phyloP scores from a whole-genome alignment of 2,888 invertebrate genomes.

The Torymus tubicola region DNA sequence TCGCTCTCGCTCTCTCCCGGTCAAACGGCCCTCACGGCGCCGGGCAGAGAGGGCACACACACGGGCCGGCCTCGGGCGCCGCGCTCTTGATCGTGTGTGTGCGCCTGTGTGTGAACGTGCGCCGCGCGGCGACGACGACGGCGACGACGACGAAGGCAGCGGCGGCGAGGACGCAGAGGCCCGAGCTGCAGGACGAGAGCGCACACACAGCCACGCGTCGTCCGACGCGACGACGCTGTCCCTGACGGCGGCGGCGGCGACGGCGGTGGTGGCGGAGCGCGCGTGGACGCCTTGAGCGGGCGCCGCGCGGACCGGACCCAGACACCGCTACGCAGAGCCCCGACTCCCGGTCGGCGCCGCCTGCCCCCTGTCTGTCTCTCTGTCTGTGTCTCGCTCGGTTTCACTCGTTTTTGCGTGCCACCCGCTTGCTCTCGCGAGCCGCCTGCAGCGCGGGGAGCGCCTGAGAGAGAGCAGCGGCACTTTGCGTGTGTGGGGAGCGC shows the following conservation, averaged over 20 bases:
- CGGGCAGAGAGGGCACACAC: no score
- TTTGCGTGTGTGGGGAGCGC: constrained; percentile 25
- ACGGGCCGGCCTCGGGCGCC: not conserved
- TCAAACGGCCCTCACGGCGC: no score
- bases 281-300: constrained; percentile 3
- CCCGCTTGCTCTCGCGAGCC: constrained; percentile 7
- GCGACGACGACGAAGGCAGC: constrained; percentile 10
- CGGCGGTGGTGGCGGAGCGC: constrained; percentile 21
- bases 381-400: constrained; percentile 39
- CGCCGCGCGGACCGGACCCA: constrained; percentile 32
- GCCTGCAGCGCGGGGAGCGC: constrained; percentile 36
- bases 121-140: constrained; percentile 20
- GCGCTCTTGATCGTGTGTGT: no score
- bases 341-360: constrained; percentile 16
- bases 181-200: constrained; percentile 6
- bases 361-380: constrained; percentile 38
- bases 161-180: constrained; percentile 28
- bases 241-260: constrained; percentile 29
- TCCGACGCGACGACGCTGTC: constrained; percentile 20
- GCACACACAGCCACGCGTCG: constrained; percentile 14
- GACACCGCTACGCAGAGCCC: constrained; percentile 32
- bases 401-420: constrained; percentile 28
- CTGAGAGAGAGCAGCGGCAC: constrained; percentile 26
- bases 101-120: constrained; percentile 25
- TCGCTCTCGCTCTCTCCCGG: not conserved